Base-by-base conservation (phyloP, 2,797 vertebrate species). In the Typhlichthys eigenmanni region DNA sequence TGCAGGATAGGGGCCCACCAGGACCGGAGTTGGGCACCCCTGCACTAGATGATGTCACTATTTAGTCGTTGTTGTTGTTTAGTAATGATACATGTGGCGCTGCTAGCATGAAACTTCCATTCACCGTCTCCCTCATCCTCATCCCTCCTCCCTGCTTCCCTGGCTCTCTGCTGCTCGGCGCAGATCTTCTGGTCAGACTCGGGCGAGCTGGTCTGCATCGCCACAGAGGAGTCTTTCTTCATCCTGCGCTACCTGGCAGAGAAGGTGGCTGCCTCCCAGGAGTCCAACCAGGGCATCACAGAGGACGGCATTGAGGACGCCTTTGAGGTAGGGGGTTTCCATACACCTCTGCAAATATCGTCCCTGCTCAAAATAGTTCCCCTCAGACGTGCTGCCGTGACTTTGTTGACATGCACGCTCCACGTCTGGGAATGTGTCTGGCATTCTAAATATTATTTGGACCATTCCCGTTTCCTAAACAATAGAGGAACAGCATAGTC, bases 141-240 rank as follows among this genome's bases (percentile, higher is more conserved):
- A 19, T 58, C 54, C 51, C 6, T 16, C 11, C 14, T 11, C 11
- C 9, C 14, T 17, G 14, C 16, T 13, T 55, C 54, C 34, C 29
- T 55, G 24, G 29, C 24, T 56, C 1, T 47, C 8, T 43, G 43
- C 34, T 29, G n/a, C 3, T 69, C 46, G 48, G 1, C 52, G 1
- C 81, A 99, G 98, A 99, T 99, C 83, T 99, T 99, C 91, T 99
- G 98, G 98, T 98, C 98, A 32, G 98, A 98, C 85, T 99, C 98
- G 10, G 97, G 98, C 58, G 98, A 99, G 81, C 90, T 99, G 47
- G 96, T 98, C 68, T 98, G 97, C 85, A 99, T 99, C 49, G 98
- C 97, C 65, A 99, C 98, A 0, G 98, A 99, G 70, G 98, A 99
- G 78, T 99, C 97, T 4, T 99, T 99, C 91, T 99, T 99, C 87